Evolutionary conservation across 2,797 vertebrate genomes (phyloP), one percentile per base, ranked within the genome.

Genomic region (Ctenosaura bakeri): DNA sequence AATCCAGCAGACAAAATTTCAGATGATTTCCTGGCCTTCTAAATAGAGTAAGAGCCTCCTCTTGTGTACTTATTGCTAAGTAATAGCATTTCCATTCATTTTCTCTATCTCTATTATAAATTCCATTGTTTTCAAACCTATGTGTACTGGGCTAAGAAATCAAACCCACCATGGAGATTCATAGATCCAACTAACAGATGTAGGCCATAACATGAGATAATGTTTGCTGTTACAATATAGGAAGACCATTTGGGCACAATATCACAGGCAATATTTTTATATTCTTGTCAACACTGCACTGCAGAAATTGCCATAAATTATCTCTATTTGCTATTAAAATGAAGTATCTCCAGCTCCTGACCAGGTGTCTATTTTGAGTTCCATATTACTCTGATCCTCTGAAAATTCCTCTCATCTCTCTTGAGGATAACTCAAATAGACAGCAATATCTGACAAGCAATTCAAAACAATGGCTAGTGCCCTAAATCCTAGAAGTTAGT

Each of bases 301-400:
- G 18, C 29, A 90, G 20, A 24, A 91, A 91, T 62, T 24, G 73
- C 69, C 6, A 64, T 64, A 64, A 64, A 64, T 14, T 16, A 88
- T 74, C 8, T 3, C 77, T 85, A 92, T 84, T 90, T 92, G 66
- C 74, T 89, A 87, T 86, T 84, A 46, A 82, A 89, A 71, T 90
- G 29, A 26, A 38, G 90, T 56, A 24, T 87, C 91, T 92, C 59
- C 38, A 93, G 89, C 91, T 92, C 59, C 38, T 92, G 89, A 71
- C 8, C 42, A 89, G 50, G 9, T 64, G 92, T 66, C 52, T 35
- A 73, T 35, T n/a, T 62, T 50, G 56, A 83, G 52, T 26, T 26
- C 38, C 69, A 88, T 46, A 38, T 38, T 77, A 59, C 76, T 59
- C 35, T 71, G 35, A 26, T 77, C 54, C 76, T 59, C n/a, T 71